A percentile compares a stretch with the other conserved stretches of the same genome.
phyloP scores from a whole-genome alignment of 2,797 vertebrate genomes.

The Centropyge bicolor region DNA sequence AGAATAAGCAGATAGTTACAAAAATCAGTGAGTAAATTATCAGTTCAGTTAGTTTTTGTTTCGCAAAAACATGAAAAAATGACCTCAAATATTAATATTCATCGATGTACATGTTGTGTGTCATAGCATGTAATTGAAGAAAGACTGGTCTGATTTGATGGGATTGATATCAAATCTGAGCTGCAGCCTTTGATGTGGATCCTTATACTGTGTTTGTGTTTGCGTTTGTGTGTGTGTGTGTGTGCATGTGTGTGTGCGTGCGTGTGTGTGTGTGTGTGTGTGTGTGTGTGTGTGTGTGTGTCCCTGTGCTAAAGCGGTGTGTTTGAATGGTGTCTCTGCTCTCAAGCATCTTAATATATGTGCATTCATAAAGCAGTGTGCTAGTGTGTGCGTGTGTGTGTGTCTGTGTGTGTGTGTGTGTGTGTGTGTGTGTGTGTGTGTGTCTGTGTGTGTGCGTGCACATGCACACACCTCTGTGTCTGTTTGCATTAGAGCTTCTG shows the following conservation, averaged over 20 bases:
- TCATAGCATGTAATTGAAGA: not conserved
- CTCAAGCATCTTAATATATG: slow-evolving; percentile 46
- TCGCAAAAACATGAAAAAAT: slow-evolving; percentile 12
- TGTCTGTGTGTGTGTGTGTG: slow-evolving; percentile 58
- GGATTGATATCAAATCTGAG: slow-evolving; percentile 28
- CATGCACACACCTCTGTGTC: slow-evolving; percentile 52
- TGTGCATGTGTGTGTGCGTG: not conserved
- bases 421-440: slow-evolving; percentile 29
- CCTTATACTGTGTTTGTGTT: slow-evolving; percentile 18
- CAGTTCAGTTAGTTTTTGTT: not conserved
- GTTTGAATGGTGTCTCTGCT: slow-evolving; percentile 43
- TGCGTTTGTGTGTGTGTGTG: slow-evolving; percentile 15
- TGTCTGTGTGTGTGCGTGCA: slow-evolving; percentile 20
- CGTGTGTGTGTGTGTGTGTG: slow-evolving; percentile 9
- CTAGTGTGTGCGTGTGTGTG: slow-evolving; percentile 22
- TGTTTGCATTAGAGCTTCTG: slow-evolving; percentile 69
- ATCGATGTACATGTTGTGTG: slow-evolving; percentile 13
- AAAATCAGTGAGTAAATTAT: too few relatives aligned
- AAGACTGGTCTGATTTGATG: slow-evolving; percentile 10
- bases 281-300: slow-evolving; percentile 15
- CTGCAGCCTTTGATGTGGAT: slow-evolving; percentile 43
- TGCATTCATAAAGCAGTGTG: slow-evolving; percentile 43
- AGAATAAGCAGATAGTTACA: too few relatives aligned
- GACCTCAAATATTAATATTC: not conserved
- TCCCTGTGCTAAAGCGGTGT: not conserved